Base-by-base conservation (phyloP, 2,113 vertebrate species). In the Bagarius yarrelli region DNA sequence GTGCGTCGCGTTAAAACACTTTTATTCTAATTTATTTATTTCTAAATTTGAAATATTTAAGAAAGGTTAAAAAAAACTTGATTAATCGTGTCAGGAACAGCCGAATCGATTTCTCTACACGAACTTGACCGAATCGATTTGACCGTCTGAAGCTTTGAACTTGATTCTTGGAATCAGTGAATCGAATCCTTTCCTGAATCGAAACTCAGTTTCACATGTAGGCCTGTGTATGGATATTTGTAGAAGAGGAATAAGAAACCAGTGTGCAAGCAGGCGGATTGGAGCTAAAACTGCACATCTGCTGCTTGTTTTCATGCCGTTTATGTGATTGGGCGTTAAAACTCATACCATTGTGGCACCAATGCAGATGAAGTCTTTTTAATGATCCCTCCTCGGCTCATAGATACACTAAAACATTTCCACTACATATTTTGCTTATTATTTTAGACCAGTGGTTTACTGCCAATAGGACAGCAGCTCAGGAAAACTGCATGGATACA, bases 401-500 rank as follows among this genome's bases (percentile, higher is more conserved):
- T 23, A 52, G 14, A 63, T 27, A 61, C 67, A 16, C n/a, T 16
- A 52, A 52, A 16, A 55, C 27, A 55, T 23, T 55, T 55, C 27
- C 14, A 55, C 27, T 11, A 32, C 11, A 63, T 47, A 64, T 63
- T 23, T 53, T 30, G 19, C 40, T 52, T 14, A 71, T 60, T n/a
- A 32, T 27, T 70, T 73, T 73, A 73, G 44, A 73, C 74, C 76
- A 40, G 40, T 52, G 67, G 25, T 55, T 60, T 8, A 32, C 57
- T 59, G 66, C 57, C 79, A 78, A 56, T 66, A 57, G 74, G 63
- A 57, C 44, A 27, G 47, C 73, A 53, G 67, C 64, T 47, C 8
- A 53, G n/a, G 66, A 74, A 84, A 71, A 77, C 83, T 76, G 81
- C 73, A 77, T 76, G 55, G 50, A 84, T 67, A 84, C 67, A 81